Percentiles rank a stretch among this genome's conserved stretches.
Evolutionary conservation across 2,888 invertebrate genomes (phyloP).

Genomic region (Venustoraphidia nigricollis): DNA sequence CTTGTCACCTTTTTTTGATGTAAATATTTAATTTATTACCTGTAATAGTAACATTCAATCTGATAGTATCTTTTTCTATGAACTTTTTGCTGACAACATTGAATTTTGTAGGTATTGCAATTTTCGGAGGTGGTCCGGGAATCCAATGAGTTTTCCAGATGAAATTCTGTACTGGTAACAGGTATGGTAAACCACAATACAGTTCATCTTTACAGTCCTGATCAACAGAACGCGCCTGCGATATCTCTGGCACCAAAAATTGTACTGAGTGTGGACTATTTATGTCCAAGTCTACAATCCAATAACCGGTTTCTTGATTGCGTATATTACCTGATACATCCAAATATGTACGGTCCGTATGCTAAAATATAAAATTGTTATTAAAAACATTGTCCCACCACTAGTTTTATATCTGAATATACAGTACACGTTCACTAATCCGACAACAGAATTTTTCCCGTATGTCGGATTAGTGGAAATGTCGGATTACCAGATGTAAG

Average conservation of each 20-base stretch:
- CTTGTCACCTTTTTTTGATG: too few relatives aligned
- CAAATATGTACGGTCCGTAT: slow-evolving; percentile 44
- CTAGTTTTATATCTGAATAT: background rate
- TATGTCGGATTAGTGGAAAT: too few relatives aligned
- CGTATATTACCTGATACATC: slow-evolving; percentile 30
- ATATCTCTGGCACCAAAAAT: slow-evolving; percentile 36
- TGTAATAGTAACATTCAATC: slow-evolving; percentile 32
- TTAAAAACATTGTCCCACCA: background rate
- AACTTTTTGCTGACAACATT: slow-evolving; percentile 27
- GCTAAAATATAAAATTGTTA: slow-evolving; percentile 27
- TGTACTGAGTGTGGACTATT: slow-evolving; percentile 49
- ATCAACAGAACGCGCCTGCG: slow-evolving; percentile 27
- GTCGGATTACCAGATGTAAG: too few relatives aligned
- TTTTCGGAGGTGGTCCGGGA: slow-evolving; percentile 34
- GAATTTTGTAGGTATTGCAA: slow-evolving; percentile 32
- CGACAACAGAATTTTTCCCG: too few relatives aligned
- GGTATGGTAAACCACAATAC: slow-evolving; percentile 69
- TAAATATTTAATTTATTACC: slow-evolving; percentile 21
- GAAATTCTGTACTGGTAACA: slow-evolving; percentile 55
- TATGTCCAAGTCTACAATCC: slow-evolving; percentile 61
- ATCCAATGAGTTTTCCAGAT: slow-evolving; percentile 48
- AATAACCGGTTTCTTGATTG: slow-evolving; percentile 40
- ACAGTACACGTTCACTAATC: too few relatives aligned
- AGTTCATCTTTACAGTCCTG: slow-evolving; percentile 43
- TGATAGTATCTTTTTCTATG: slow-evolving; percentile 23